These are phyloP conservation scores for Montipora capricornis DNA, from an alignment of 64 coral and sea anemone species.

Conservation along the genomic window DNA sequence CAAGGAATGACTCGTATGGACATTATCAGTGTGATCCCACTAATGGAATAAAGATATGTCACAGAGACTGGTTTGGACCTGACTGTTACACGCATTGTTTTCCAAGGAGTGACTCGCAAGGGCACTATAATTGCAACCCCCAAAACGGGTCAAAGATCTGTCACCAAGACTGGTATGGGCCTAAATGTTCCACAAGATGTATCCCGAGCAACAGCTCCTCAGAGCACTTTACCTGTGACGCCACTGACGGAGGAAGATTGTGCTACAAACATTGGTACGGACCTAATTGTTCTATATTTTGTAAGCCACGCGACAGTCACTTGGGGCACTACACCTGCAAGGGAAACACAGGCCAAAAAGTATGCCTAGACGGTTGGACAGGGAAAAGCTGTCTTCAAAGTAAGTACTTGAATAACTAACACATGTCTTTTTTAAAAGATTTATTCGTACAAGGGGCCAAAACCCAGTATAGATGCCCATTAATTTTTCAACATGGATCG, in stretches of 20 bases:
- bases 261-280: constrained; percentile 57
- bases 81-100: constrained; percentile 44
- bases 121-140: constrained; percentile 29
- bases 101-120: constrained; percentile 56
- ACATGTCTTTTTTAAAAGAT: background rate
- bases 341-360: constrained; percentile 49
- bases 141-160: constrained; percentile 39
- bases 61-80: constrained; percentile 67
- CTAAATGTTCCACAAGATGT: constrained; percentile 54
- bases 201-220: background rate
- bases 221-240: constrained; percentile 53
- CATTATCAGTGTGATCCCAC: constrained; percentile 55
- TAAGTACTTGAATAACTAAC: background rate
- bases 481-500: too few relatives aligned
- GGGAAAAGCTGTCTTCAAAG: constrained; percentile 55
- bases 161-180: constrained; percentile 68
- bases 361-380: constrained; percentile 76
- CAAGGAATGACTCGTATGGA: constrained; percentile 32
- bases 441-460: too few relatives aligned
- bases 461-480: too few relatives aligned
- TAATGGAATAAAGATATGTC: constrained; percentile 67
- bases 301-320: constrained; percentile 30
- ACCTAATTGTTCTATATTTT: constrained; percentile 48
- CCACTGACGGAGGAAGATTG: constrained; percentile 11
- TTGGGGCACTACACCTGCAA: constrained; percentile 81